These are phyloP conservation scores for Damaliscus lunatus DNA, from an alignment of 2,113 vertebrate species.

Conservation along the genomic window DNA sequence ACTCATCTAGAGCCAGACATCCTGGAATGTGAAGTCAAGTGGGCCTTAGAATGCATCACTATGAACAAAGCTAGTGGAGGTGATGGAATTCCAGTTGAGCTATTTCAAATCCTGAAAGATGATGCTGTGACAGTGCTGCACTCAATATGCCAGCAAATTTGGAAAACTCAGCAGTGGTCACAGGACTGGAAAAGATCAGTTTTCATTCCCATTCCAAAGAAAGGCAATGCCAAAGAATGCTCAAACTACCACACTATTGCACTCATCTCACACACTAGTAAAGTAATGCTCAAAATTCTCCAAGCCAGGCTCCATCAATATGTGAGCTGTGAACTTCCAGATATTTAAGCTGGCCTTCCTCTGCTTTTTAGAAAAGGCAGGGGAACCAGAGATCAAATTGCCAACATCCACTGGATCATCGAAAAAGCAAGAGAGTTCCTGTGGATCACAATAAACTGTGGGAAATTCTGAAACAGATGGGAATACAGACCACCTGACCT, in stretches of 20 bases:
- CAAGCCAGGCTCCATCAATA: neutral
- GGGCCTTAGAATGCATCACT: neutral
- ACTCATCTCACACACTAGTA: neutral
- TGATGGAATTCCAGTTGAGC: neutral
- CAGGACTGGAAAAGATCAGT: neutral
- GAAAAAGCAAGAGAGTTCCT: neutral
- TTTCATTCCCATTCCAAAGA: neutral
- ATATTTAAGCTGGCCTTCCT: neutral
- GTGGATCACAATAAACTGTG: neutral
- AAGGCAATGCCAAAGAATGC: neutral
- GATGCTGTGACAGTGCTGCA: neutral
- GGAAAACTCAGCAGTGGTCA: neutral
- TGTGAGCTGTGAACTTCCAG: neutral
- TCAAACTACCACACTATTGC: neutral
- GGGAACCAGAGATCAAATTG: neutral
- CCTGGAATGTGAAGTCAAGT: neutral
- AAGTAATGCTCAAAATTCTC: neutral
- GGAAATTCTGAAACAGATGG: neutral
- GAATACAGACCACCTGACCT: neutral
- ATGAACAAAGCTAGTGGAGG: fast-evolving
- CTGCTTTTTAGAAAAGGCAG: neutral
- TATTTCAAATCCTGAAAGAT: neutral
- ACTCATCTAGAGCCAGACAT: neutral
- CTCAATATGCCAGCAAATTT: neutral
- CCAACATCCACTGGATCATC: neutral